Percentiles rank a stretch among this genome's conserved stretches.
Evolutionary conservation across 2,888 invertebrate species (phyloP).

Genomic region (Chrysolina haemoptera): DNA sequence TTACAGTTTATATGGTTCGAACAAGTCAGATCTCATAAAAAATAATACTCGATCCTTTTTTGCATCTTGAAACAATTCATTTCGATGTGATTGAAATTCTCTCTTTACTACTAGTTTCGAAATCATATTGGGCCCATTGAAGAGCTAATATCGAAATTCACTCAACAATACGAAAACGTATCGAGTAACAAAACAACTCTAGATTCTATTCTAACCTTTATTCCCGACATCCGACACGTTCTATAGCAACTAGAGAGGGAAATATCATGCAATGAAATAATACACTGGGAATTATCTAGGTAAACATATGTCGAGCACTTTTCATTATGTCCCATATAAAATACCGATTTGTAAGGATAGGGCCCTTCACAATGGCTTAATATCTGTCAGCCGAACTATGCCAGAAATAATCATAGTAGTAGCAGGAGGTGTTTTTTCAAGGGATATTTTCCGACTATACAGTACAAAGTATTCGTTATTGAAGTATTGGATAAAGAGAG

Average conservation of each 20-base stretch:
- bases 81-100: not conserved
- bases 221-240: slow-evolving; percentile 48
- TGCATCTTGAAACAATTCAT: too few relatives aligned
- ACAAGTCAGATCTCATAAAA: too few relatives aligned
- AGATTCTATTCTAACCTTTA: slow-evolving; percentile 4
- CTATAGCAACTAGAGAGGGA: slow-evolving; percentile 26
- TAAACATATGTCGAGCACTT: slow-evolving; percentile 50
- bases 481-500: not conserved
- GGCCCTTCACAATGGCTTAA: slow-evolving; percentile 48
- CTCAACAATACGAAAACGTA: not conserved
- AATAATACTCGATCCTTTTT: too few relatives aligned
- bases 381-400: slow-evolving; percentile 40
- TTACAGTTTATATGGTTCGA: too few relatives aligned
- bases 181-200: slow-evolving; percentile 11
- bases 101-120: not conserved
- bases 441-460: not conserved
- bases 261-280: slow-evolving; percentile 44
- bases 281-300: slow-evolving; percentile 49
- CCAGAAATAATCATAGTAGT: slow-evolving; percentile 41
- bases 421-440: slow-evolving; percentile 9
- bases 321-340: slow-evolving; percentile 49
- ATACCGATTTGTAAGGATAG: slow-evolving; percentile 54
- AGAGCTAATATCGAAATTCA: not conserved
- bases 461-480: not conserved
- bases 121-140: not conserved